Evolutionary conservation across 2,797 vertebrate genomes (phyloP), one percentile per base, ranked within the genome.

Genomic region (Cossypha polioptera): DNA sequence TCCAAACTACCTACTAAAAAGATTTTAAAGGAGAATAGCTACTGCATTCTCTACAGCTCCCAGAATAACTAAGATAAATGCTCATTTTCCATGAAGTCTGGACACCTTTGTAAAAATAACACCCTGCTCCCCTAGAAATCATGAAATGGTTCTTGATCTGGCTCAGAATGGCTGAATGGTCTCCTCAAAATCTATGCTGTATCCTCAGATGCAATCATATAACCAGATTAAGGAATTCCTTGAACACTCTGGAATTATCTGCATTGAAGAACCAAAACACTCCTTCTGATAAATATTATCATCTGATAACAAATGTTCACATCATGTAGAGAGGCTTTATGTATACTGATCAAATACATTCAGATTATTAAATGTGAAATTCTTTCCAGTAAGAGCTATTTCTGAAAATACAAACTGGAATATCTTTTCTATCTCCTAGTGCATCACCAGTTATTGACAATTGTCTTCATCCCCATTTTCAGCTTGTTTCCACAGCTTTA

Each of bases 401-500:
- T 82, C 48, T 79, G 40, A 89, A 87, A 91, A 91, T 51, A 91
- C 29, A 79, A 66, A 25, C 9, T 62, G 24, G 19, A 78, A 33
- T 58, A 50, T 65, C 19, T 33, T 77, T 82, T 75, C 29, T 59
- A 36, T 38, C 20, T 79, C 21, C 33, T 55, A 69, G 15, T 62
- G 36, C 26, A 79, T 59, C 63, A 57, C 12, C 40, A 73, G 17
- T 79, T 61, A 62, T 2, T 50, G 74, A 55, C 51, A 77, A 66
- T 16, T 71, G 20, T 11, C 61, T 73, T 77, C 38, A 82, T 5
- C 5, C 17, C 2, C 2, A 5, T 59, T 87, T 68, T 76, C 74
- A 53, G 40, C 48, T 93, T 69, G 40, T 48, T 94, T 87, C 55
- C 47, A 63, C 35, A 86, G 74, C 11, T 82, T 91, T 71, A 79